Evolutionary conservation across 2,888 invertebrate species (phyloP).

Genomic region (Drosophila barbarae): DNA sequence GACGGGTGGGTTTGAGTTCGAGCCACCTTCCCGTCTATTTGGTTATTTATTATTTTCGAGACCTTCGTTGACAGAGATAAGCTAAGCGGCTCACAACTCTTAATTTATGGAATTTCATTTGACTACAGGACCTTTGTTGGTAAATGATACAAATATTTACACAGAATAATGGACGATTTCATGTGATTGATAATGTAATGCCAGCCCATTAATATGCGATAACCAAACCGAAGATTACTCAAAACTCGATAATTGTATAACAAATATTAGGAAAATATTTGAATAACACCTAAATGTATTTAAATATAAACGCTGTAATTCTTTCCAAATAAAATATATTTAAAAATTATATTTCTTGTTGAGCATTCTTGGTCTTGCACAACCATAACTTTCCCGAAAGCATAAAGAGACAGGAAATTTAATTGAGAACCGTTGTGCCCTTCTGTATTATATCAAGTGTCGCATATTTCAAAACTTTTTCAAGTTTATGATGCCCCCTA

Average conservation of each 20-base stretch:
- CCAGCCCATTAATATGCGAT: slow-evolving; percentile 42
- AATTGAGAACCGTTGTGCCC: slow-evolving; percentile 28
- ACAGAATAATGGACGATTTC: slow-evolving; percentile 14
- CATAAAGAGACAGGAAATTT: slow-evolving; percentile 4
- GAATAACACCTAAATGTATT: slow-evolving; percentile 11
- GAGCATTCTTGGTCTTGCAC: neutral
- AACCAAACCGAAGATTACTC: slow-evolving; percentile 15
- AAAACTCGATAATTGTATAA: slow-evolving; percentile 3
- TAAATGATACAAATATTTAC: neutral
- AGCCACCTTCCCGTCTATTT: slow-evolving; percentile 14
- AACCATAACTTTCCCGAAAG: neutral
- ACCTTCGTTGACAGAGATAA: slow-evolving; percentile 30
- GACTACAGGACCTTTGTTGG: neutral
- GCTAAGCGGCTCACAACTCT: neutral
- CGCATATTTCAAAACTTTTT: slow-evolving; percentile 34
- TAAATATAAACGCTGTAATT: slow-evolving; percentile 14
- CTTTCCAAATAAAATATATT: slow-evolving; percentile 23
- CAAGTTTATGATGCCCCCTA: slow-evolving; percentile 23
- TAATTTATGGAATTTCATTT: slow-evolving; percentile 3
- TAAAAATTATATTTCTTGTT: neutral
- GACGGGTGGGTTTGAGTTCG: slow-evolving; percentile 12
- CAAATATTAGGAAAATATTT: slow-evolving; percentile 17
- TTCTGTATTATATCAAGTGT: slow-evolving; percentile 14
- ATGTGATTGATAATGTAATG: slow-evolving; percentile 54
- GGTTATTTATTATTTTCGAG: slow-evolving; percentile 47